Evolutionary conservation across 2,888 invertebrate genomes (phyloP).

Genomic region (Leptogaster cylindrica): DNA sequence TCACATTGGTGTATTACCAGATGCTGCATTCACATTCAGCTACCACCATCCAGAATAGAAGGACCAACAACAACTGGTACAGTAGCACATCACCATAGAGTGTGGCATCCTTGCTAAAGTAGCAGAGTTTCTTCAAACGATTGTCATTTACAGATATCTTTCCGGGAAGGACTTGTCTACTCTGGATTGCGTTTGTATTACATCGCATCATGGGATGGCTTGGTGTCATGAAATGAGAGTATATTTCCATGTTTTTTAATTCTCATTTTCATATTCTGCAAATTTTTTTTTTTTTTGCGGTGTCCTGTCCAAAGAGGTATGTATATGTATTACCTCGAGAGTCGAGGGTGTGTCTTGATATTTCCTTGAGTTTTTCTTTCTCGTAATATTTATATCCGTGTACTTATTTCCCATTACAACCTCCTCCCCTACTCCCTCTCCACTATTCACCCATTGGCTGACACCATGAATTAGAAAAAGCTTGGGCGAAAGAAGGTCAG

Average conservation of each 20-base stretch:
- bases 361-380: neutral
- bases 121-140: conserved; percentile 21
- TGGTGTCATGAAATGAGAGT: conserved; percentile 30
- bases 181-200: conserved; percentile 28
- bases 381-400: conserved; percentile 15
- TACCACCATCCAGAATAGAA: too few species aligned
- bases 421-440: conserved; percentile 27
- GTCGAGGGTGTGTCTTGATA: conserved; percentile 13
- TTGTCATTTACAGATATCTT: conserved; percentile 35
- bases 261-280: too few species aligned
- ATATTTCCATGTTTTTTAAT: conserved; percentile 38
- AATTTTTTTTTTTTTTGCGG: too few species aligned
- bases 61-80: neutral
- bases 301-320: too few species aligned
- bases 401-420: conserved; percentile 29
- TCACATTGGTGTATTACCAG: neutral
- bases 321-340: conserved; percentile 21
- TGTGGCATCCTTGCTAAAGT: neutral
- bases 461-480: conserved; percentile 29
- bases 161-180: conserved; percentile 36
- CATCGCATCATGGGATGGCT: conserved; percentile 15
- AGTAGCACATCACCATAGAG: neutral
- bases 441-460: too few species aligned
- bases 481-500: too few species aligned
- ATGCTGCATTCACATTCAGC: neutral